Percentiles rank a stretch among this genome's conserved stretches.
phyloP scores from a whole-genome alignment of 2,113 vertebrate species.

The Lanius collurio region DNA sequence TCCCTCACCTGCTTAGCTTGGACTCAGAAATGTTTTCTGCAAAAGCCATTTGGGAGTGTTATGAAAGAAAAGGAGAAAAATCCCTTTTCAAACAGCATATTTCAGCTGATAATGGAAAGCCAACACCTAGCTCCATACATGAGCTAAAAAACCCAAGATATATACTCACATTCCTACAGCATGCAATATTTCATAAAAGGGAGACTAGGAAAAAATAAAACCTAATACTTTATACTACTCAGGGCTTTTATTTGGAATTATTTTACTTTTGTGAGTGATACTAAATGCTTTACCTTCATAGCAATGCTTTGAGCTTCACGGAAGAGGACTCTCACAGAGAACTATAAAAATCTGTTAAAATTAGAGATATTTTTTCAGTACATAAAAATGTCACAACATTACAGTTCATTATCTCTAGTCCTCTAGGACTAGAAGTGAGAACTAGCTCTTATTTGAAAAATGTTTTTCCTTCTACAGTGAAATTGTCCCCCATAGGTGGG shows the following conservation, averaged over 20 bases:
- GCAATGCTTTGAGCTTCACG: background rate
- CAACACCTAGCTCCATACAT: background rate
- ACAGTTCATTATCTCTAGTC: background rate
- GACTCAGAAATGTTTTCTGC: background rate
- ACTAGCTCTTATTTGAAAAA: background rate
- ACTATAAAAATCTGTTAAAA: background rate
- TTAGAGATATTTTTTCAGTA: background rate
- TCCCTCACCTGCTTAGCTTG: background rate
- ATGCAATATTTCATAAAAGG: background rate
- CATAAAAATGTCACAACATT: background rate
- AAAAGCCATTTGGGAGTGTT: background rate
- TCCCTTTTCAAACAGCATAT: background rate
- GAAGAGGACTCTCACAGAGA: background rate
- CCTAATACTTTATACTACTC: background rate
- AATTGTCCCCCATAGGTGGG: background rate
- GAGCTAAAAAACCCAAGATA: background rate
- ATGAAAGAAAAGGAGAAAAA: background rate
- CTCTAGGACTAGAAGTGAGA: background rate
- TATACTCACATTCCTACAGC: background rate
- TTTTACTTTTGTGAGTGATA: background rate
- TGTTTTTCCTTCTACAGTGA: background rate
- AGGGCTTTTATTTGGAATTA: background rate
- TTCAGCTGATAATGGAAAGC: background rate
- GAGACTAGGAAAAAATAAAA: background rate
- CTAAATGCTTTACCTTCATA: background rate